phyloP scores from a whole-genome alignment of 2,113 vertebrate genomes.

The Probosciger aterrimus region DNA sequence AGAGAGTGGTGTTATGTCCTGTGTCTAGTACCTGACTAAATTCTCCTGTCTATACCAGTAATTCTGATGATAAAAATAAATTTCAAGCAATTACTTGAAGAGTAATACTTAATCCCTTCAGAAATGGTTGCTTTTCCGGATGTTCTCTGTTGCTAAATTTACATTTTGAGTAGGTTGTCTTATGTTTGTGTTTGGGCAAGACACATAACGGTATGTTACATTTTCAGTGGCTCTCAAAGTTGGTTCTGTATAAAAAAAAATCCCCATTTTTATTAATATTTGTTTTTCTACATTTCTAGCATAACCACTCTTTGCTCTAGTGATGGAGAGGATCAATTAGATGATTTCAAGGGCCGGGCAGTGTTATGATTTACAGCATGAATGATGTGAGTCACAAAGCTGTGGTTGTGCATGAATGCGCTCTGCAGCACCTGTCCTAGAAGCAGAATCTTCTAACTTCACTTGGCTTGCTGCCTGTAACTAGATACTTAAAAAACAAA shows the following conservation, averaged over 20 bases:
- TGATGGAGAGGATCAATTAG: background rate
- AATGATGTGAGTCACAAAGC: background rate
- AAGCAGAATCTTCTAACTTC: background rate
- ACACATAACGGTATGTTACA: background rate
- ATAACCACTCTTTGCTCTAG: background rate
- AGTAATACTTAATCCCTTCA: background rate
- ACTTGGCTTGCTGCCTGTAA: background rate
- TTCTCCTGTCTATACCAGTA: background rate
- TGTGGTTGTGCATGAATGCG: background rate
- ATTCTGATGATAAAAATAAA: background rate
- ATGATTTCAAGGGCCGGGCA: background rate
- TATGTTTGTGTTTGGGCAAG: background rate
- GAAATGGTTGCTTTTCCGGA: background rate
- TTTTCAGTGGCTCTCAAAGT: background rate
- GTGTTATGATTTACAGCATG: background rate
- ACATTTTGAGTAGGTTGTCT: background rate
- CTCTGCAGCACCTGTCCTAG: background rate
- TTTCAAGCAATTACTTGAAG: background rate
- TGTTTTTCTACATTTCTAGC: background rate
- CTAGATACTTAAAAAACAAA: background rate
- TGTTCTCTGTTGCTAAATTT: background rate
- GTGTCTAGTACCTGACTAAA: background rate
- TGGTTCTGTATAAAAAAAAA: background rate
- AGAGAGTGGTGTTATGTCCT: background rate
- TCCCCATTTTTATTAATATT: background rate